Evolutionary conservation across 2,888 invertebrate species (phyloP).

Genomic region (Barypeithes pellucidus): DNA sequence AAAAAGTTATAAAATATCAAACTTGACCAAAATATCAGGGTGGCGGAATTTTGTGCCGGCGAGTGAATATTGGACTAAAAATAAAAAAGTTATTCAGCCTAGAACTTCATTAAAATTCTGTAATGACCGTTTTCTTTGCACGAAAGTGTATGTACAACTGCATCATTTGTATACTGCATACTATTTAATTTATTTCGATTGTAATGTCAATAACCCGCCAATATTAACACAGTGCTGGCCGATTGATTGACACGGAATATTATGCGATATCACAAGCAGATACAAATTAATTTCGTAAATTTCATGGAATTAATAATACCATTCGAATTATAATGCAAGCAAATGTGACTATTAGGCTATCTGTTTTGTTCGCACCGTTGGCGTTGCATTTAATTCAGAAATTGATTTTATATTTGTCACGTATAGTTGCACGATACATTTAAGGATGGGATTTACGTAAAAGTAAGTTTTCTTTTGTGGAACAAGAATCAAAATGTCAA

Average conservation of each 20-base stretch:
- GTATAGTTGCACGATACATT: slow-evolving; percentile 1
- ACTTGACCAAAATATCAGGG: no score
- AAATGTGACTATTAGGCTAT: slow-evolving; percentile 28
- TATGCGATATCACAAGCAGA: slow-evolving; percentile 58
- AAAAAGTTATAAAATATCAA: no score
- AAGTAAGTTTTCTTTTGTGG: no score
- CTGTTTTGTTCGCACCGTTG: slow-evolving; percentile 25
- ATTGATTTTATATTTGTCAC: slow-evolving; percentile 29
- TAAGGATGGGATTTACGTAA: neutral
- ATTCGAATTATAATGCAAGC: slow-evolving; percentile 15
- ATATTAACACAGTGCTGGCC: slow-evolving; percentile 11
- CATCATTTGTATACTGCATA: no score
- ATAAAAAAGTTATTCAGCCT: no score
- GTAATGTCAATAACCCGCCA: slow-evolving; percentile 4
- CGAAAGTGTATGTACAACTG: neutral
- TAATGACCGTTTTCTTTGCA: no score
- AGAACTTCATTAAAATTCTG: no score
- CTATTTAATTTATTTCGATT: slow-evolving; percentile 7
- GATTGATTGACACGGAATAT: slow-evolving; percentile 57
- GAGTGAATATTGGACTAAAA: no score
- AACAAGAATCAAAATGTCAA: no score
- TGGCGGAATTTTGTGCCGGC: no score
- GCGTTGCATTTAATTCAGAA: slow-evolving; percentile 18
- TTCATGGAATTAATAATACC: slow-evolving; percentile 48
- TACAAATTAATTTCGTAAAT: slow-evolving; percentile 57